phyloP scores from a whole-genome alignment of 2,888 invertebrate species.

The Lingula anatina region DNA sequence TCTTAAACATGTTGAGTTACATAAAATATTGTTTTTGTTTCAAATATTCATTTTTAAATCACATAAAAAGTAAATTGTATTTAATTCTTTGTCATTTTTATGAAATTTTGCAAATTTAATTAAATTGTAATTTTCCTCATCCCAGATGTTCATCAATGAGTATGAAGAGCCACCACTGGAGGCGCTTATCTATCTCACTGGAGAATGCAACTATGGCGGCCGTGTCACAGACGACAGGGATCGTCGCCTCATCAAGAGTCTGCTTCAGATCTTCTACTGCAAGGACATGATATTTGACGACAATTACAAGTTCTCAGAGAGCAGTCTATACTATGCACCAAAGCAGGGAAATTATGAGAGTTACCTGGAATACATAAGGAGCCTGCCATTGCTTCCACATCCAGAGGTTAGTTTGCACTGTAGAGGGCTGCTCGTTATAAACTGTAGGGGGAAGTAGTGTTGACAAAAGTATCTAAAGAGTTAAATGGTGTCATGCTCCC shows the following conservation, averaged over 20 bases:
- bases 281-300: slow-evolving; percentile 62
- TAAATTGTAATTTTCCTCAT: too few relatives aligned
- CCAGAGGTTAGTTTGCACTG: slow-evolving; percentile 48
- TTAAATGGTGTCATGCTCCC: too few relatives aligned
- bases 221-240: slow-evolving; percentile 96
- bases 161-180: slow-evolving; percentile 77
- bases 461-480: too few relatives aligned
- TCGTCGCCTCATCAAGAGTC: slow-evolving; percentile 75
- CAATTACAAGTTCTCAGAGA: slow-evolving; percentile 66
- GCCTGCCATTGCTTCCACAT: slow-evolving; percentile 44
- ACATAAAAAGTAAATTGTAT: too few relatives aligned
- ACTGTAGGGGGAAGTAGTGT: too few relatives aligned
- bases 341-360: slow-evolving; percentile 67
- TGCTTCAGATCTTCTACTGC: slow-evolving; percentile 75
- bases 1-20: too few relatives aligned
- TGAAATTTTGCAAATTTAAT: too few relatives aligned
- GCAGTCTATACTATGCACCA: slow-evolving; percentile 66
- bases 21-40: too few relatives aligned
- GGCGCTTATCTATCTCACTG: slow-evolving; percentile 79
- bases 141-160: slow-evolving; percentile 82
- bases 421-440: too few relatives aligned
- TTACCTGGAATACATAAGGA: slow-evolving; percentile 62
- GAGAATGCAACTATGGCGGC: slow-evolving; percentile 94
- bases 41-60: too few relatives aligned
- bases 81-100: too few relatives aligned